A percentile compares a stretch with the other conserved stretches of the same genome.
Conservation (phyloP, 2,113 vertebrate genomes). For the Sceloporus tristichus region DNA sequence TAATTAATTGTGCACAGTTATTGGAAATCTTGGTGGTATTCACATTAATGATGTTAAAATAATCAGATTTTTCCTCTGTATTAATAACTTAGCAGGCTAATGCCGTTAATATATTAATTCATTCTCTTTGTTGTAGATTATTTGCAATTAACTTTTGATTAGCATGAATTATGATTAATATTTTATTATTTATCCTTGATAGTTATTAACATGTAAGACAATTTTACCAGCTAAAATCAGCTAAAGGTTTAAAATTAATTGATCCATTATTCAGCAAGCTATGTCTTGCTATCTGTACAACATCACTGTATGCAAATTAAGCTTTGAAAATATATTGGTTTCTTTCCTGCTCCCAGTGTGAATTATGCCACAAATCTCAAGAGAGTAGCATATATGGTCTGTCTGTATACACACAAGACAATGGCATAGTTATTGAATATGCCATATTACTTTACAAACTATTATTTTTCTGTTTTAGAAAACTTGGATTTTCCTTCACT, state of each 20-base stretch:
- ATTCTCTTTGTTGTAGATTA: slow-evolving; percentile 59
- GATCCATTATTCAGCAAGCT: slow-evolving; percentile 64
- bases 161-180: slow-evolving; percentile 44
- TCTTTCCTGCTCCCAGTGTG: slow-evolving; percentile 22
- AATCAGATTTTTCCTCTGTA: slow-evolving; percentile 2
- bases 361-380: slow-evolving; percentile 32
- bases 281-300: slow-evolving; percentile 39
- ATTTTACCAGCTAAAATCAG: slow-evolving; percentile 51
- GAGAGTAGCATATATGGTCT: neutral
- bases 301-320: slow-evolving; percentile 56
- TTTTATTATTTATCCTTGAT: slow-evolving; percentile 50
- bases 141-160: slow-evolving; percentile 54
- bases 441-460: neutral
- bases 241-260: slow-evolving; percentile 56
- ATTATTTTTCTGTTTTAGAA: neutral
- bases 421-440: neutral
- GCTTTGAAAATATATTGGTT: slow-evolving; percentile 14
- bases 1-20: slow-evolving; percentile 10
- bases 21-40: neutral
- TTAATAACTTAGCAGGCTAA: slow-evolving; percentile 15
- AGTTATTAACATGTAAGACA: slow-evolving; percentile 42
- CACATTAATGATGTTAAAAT: slow-evolving; percentile 5
- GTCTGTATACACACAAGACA: neutral
- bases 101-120: slow-evolving; percentile 54
- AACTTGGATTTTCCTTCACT: neutral